phyloP scores from a whole-genome alignment of 1,140 invertebrate genomes.

The Lineus longissimus region DNA sequence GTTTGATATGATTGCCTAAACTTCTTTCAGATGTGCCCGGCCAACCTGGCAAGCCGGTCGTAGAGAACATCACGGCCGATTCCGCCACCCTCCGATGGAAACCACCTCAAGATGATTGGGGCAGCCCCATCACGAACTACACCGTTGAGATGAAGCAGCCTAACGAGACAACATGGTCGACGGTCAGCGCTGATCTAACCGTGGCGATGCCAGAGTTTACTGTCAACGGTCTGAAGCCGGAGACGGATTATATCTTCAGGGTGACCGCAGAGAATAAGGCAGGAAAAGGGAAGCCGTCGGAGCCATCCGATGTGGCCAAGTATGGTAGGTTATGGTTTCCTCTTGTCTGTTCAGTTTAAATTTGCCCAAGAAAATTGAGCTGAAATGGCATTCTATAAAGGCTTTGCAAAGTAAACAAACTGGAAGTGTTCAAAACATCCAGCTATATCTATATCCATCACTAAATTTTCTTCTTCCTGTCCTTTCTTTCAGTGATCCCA shows the following conservation, averaged over 20 bases:
- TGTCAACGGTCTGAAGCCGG: conserved; percentile 61
- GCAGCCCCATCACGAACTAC: conserved; percentile 90
- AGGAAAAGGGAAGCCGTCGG: conserved; percentile 54
- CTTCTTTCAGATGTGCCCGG: conserved; percentile 35
- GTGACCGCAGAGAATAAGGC: conserved; percentile 38
- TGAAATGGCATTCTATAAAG: too few relatives aligned
- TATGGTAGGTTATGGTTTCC: conserved; percentile 14
- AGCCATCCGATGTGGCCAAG: conserved; percentile 18
- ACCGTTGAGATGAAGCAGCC: conserved; percentile 84
- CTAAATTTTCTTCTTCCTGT: too few relatives aligned
- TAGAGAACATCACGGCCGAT: conserved; percentile 91
- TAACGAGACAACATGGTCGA: conserved; percentile 72
- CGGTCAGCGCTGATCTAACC: conserved; percentile 23
- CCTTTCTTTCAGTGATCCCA: too few relatives aligned
- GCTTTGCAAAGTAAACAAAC: too few relatives aligned
- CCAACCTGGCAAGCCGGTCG: conserved; percentile 64
- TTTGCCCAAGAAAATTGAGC: too few relatives aligned
- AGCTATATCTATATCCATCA: too few relatives aligned
- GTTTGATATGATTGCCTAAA: too few relatives aligned
- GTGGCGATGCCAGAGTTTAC: conserved; percentile 4
- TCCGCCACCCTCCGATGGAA: conserved; percentile 88
- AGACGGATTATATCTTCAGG: conserved; percentile 46
- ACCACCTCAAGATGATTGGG: conserved; percentile 89
- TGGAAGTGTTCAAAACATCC: too few relatives aligned
- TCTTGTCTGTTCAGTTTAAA: too few relatives aligned